phyloP scores from a whole-genome alignment of 2,888 invertebrate genomes.

The Limnephilus lunatus region DNA sequence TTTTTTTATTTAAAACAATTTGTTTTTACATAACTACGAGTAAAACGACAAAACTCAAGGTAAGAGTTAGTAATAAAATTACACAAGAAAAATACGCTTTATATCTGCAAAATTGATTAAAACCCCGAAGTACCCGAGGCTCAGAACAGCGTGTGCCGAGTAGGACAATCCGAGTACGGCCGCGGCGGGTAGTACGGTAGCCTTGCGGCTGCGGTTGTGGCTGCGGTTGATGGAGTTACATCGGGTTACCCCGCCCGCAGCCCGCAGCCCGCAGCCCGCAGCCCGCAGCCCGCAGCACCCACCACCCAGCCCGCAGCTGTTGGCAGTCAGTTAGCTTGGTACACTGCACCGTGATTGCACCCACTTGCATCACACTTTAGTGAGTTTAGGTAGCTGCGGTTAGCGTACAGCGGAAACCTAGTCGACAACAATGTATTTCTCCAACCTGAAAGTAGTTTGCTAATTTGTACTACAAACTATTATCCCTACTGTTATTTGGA shows the following conservation, averaged over 20 bases:
- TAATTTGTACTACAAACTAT: background rate
- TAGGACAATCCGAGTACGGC: background rate
- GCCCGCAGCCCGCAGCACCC: background rate
- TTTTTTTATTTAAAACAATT: too few species aligned
- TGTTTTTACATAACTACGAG: too few species aligned
- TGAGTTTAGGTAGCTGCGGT: too few species aligned
- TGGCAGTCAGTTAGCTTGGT: background rate
- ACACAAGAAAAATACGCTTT: background rate
- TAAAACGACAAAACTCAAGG: too few species aligned
- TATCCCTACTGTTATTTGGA: background rate
- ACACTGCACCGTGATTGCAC: background rate
- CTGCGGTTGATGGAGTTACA: background rate
- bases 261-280: too few species aligned
- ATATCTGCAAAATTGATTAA: background rate
- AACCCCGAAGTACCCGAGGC: background rate
- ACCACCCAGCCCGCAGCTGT: background rate
- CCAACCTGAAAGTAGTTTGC: background rate
- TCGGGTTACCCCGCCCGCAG: too few species aligned
- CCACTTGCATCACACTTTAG: background rate
- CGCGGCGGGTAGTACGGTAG: conserved; percentile 11
- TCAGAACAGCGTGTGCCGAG: background rate
- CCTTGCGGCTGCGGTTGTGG: conserved; percentile 17
- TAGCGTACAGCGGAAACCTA: background rate
- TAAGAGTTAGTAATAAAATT: too few species aligned
- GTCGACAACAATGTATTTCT: too few species aligned